Evolutionary conservation across 2,113 vertebrate species (phyloP).

Genomic region (Ptilonorhynchus violaceus): DNA sequence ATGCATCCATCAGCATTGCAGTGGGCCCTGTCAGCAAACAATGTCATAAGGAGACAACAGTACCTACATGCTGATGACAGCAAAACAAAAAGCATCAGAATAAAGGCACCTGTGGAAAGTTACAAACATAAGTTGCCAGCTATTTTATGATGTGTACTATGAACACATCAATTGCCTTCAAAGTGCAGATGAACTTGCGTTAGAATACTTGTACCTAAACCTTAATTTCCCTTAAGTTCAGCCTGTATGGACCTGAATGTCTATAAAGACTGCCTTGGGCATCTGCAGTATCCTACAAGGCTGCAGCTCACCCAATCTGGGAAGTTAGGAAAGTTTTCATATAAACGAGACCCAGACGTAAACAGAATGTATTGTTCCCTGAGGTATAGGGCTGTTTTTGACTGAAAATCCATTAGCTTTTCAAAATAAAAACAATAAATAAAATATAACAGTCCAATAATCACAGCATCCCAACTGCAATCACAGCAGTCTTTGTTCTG

Average conservation of each 20-base stretch:
- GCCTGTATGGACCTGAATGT: not conserved
- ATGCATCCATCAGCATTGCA: not conserved
- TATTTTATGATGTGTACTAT: not conserved
- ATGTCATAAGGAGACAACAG: not conserved
- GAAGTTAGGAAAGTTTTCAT: not conserved
- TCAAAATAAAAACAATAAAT: not conserved
- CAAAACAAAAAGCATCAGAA: not conserved
- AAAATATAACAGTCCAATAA: not conserved
- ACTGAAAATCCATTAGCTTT: conserved; percentile 3
- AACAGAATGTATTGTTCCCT: not conserved
- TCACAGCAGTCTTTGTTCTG: not conserved
- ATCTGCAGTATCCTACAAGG: not conserved
- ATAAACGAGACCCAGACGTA: not conserved
- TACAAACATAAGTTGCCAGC: not conserved
- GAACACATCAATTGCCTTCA: not conserved
- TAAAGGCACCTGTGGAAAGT: not conserved
- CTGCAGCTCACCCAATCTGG: not conserved
- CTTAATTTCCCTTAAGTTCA: not conserved
- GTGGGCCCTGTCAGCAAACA: not conserved
- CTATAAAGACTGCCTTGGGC: not conserved
- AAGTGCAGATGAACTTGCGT: not conserved
- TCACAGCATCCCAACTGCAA: not conserved
- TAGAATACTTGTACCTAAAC: not conserved
- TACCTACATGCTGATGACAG: not conserved
- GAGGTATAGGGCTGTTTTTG: not conserved